Conservation (phyloP, 2,113 vertebrate species). For the Typhlomys cinereus region DNA sequence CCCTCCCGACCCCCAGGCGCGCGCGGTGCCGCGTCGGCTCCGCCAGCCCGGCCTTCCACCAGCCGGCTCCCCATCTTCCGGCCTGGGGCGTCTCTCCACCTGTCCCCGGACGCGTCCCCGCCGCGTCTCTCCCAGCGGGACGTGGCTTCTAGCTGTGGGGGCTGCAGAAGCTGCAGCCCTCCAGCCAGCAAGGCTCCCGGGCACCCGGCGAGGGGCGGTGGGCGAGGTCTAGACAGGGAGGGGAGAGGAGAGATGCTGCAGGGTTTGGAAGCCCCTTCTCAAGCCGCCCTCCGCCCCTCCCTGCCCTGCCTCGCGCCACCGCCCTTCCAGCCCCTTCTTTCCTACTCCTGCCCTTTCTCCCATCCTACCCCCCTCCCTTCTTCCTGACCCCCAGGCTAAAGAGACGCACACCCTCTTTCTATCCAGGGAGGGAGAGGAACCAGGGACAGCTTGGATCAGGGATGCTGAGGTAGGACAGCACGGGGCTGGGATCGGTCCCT, state of each 20-base stretch:
- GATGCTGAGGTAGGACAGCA: not conserved
- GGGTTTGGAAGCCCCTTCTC: not conserved
- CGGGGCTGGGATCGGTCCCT: not conserved
- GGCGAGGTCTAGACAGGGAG: not conserved
- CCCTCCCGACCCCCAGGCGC: not conserved
- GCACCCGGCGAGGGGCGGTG: not conserved
- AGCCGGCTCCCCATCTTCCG: slow-evolving; percentile 56
- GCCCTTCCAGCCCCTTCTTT: not conserved
- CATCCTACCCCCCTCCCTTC: not conserved
- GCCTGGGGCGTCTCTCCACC: not conserved
- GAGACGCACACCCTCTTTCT: slow-evolving; percentile 33
- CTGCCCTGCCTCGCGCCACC: not conserved
- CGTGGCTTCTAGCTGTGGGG: not conserved
- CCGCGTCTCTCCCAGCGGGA: not conserved
- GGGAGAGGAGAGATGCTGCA: not conserved
- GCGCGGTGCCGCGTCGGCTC: not conserved
- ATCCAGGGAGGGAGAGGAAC: not conserved
- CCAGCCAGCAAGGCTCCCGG: not conserved
- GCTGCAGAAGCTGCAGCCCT: no score
- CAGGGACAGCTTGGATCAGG: not conserved
- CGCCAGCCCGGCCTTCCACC: not conserved
- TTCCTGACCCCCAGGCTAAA: not conserved
- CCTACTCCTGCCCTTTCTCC: not conserved
- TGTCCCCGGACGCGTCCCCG: not conserved
- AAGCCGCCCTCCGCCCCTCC: not conserved